Conservation (phyloP, 1,140 invertebrate species). For the Zaprionus nigranus region DNA sequence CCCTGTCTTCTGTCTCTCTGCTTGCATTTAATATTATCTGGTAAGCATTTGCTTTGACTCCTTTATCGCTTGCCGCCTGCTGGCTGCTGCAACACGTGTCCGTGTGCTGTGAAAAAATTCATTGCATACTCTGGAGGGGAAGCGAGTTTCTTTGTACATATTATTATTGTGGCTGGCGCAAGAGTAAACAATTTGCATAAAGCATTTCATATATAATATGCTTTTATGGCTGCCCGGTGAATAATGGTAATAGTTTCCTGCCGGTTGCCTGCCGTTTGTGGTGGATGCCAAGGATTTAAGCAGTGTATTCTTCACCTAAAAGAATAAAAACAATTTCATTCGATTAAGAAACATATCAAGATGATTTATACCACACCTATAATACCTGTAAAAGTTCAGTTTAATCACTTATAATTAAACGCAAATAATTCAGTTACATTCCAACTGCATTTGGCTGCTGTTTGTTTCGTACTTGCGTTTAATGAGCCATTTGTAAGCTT, state of each 20-base stretch:
- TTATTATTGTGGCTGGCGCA: slow-evolving; percentile 26
- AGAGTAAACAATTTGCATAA: slow-evolving; percentile 75
- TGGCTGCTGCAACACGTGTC: slow-evolving; percentile 34
- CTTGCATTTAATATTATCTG: slow-evolving; percentile 64
- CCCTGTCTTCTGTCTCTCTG: slow-evolving; percentile 2
- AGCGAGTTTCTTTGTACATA: slow-evolving; percentile 13
- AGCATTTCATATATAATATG: slow-evolving; percentile 61
- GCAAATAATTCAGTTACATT: neutral
- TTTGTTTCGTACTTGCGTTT: slow-evolving; percentile 17
- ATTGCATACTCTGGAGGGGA: slow-evolving; percentile 53
- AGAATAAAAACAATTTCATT: neutral
- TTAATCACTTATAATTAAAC: neutral
- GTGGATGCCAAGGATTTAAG: neutral
- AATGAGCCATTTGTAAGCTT: slow-evolving; percentile 31
- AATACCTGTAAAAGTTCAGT: neutral
- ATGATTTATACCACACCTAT: neutral
- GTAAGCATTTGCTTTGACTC: slow-evolving; percentile 53
- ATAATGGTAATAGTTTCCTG: slow-evolving; percentile 52
- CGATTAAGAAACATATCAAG: neutral
- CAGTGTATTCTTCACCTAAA: neutral
- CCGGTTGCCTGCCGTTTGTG: slow-evolving; percentile 6
- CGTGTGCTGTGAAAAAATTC: slow-evolving; percentile 51
- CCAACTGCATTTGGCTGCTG: slow-evolving; percentile 1
- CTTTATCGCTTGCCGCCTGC: slow-evolving; percentile 5
- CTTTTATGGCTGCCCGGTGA: slow-evolving; percentile 42